phyloP scores from a whole-genome alignment of 2,113 vertebrate genomes.

The Dendropsophus ebraccatus region DNA sequence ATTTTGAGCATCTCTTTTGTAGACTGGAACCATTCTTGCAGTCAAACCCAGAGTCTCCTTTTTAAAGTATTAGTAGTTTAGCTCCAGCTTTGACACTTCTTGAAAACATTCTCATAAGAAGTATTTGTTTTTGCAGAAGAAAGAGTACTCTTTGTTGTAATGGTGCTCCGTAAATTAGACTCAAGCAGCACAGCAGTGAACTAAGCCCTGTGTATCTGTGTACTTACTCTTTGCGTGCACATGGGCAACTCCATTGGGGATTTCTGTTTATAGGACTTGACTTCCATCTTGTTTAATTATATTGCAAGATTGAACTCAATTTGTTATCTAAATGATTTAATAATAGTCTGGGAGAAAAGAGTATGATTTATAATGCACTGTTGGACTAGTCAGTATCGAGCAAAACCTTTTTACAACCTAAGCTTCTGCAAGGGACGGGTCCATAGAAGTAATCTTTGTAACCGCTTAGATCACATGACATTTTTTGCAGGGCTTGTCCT shows the following conservation, averaged over 20 bases:
- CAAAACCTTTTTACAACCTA: not conserved
- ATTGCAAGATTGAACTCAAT: not conserved
- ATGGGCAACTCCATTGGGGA: not conserved
- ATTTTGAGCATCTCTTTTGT: not conserved
- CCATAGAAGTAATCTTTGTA: not conserved
- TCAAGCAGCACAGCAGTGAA: not conserved
- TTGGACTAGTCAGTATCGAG: not conserved
- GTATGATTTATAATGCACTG: not conserved
- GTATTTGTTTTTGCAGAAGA: constrained; percentile 6
- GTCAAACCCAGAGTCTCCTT: not conserved
- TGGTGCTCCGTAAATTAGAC: not conserved
- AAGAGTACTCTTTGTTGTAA: not conserved
- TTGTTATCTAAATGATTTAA: not conserved
- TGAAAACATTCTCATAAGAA: not conserved
- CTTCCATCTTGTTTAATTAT: not conserved
- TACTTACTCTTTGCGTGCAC: not conserved
- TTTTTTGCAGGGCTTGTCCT: not conserved
- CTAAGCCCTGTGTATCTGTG: not conserved
- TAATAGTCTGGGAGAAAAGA: not conserved
- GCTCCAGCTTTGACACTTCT: not conserved
- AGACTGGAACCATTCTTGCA: not conserved
- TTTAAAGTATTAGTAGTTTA: not conserved
- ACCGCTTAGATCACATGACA: not conserved
- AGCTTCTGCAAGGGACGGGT: not conserved
- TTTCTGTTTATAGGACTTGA: constrained; percentile 4